Conservation (phyloP, 2,888 invertebrate genomes). For the Cantharis rufa region DNA sequence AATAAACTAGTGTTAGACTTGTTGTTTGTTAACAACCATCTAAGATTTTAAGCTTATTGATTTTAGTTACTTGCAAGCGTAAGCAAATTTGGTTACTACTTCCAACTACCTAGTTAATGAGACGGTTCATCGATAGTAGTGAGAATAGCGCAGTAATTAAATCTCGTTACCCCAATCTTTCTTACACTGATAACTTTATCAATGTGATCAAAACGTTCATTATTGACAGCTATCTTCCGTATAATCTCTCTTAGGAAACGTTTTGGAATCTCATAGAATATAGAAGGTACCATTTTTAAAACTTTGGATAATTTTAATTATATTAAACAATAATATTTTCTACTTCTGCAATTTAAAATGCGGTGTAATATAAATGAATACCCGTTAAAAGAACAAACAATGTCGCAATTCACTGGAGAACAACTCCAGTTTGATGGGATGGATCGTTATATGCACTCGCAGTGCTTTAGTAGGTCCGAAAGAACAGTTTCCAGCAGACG, state of each 20-base stretch:
- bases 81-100: neutral
- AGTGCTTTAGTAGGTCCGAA: slow-evolving; percentile 12
- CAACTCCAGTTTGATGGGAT: slow-evolving; percentile 34
- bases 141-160: neutral
- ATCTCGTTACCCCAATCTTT: neutral
- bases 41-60: neutral
- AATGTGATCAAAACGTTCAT: neutral
- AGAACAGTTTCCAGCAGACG: slow-evolving; percentile 15
- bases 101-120: neutral
- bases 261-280: neutral
- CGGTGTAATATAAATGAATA: slow-evolving; percentile 3
- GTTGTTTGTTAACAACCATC: neutral
- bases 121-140: neutral
- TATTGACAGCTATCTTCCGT: neutral
- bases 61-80: neutral
- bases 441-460: slow-evolving; percentile 35
- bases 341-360: neutral
- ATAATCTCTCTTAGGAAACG: neutral
- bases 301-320: no score
- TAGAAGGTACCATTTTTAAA: no score
- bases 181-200: neutral
- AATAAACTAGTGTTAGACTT: neutral
- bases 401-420: slow-evolving; percentile 32
- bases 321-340: neutral
- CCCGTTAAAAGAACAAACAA: slow-evolving; percentile 32